phyloP scores from a whole-genome alignment of 2,888 invertebrate genomes.

The Caenorhabditis sinica region DNA sequence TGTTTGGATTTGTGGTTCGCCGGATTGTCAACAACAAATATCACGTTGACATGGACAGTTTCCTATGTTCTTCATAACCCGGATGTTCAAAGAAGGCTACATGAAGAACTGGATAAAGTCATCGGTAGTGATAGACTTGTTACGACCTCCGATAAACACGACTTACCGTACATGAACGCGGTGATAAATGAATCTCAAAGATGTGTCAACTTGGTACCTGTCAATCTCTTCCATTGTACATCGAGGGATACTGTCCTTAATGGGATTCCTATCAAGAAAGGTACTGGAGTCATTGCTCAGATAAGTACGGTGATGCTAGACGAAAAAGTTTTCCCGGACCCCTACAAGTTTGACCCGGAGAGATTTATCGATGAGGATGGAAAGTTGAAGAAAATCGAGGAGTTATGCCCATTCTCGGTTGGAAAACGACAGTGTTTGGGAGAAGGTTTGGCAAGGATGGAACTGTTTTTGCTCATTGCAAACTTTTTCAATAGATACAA shows the following conservation, averaged over 20 bases:
- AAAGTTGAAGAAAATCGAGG: constrained; percentile 34
- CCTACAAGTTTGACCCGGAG: constrained; percentile 57
- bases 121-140: constrained; percentile 65
- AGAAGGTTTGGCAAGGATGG: constrained; percentile 65
- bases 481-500: constrained; percentile 61
- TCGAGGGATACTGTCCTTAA: constrained; percentile 30
- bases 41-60: constrained; percentile 52
- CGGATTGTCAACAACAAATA: constrained; percentile 53
- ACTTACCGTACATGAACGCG: constrained; percentile 63
- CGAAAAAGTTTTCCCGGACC: constrained; percentile 56
- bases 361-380: constrained; percentile 62
- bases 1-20: constrained; percentile 55
- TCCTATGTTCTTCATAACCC: constrained; percentile 52
- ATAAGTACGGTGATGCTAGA: constrained; percentile 59
- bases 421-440: constrained; percentile 64
- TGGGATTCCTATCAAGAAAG: constrained; percentile 32
- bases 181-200: constrained; percentile 67
- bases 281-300: constrained; percentile 57
- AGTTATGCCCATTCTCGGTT: constrained; percentile 61
- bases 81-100: constrained; percentile 60
- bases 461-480: constrained; percentile 59
- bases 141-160: constrained; percentile 59
- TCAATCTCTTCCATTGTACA: constrained; percentile 55
- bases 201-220: constrained; percentile 58
- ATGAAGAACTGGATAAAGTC: constrained; percentile 69